Base-by-base conservation (phyloP, 2,113 vertebrate species). In the Corythaixoides concolor region DNA sequence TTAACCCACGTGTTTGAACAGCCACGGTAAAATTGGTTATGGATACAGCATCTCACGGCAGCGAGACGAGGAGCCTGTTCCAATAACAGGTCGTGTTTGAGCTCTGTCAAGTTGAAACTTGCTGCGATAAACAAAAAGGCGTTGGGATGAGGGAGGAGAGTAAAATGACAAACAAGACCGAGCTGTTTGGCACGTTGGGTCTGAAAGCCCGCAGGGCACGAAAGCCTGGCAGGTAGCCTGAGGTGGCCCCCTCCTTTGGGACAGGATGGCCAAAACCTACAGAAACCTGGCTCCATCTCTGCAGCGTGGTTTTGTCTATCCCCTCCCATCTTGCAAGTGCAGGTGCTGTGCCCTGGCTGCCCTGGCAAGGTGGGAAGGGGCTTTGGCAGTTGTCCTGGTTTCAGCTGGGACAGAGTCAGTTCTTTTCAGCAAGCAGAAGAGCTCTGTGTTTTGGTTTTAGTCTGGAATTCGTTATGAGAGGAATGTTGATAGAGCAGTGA, bases 251-350 rank as follows among this genome's bases (percentile, higher is more conserved):
- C n/a, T n/a, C 3, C 3, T 78, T 33, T 39, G 39, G 37, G 78
- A 28, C 9, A 8, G 26, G 17, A 12, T 0, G 37, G 80, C 49
- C 56, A 28, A 49, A 49, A 50, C 26, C 41, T 47, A n/a, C 15
- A 26, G 60, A 23, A 74, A 30, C 37, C 47, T 3, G 1, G 73
- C 50, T 68, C 45, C 16, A 3, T 21, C 47, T 6, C 45, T 39
- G 52, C 41, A 16, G 67, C 11, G 5, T 4, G 22, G 43, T 26
- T 59, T 27, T 32, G 14, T 89, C 66, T 43, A 5, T 9, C 19
- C 27, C 21, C 14, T 39, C 23, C 37, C 7, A 0, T 8, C 37
- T 37, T 11, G 27, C 15, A 33, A 19, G 27, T 1, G 0, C 4
- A 28, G 27, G 10, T 23, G 45, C 53, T 60, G 62, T 3, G 2